Evolutionary conservation across 53 echinoderm and acorn worm species (phyloP).

Genomic region (Antedon mediterranea): DNA sequence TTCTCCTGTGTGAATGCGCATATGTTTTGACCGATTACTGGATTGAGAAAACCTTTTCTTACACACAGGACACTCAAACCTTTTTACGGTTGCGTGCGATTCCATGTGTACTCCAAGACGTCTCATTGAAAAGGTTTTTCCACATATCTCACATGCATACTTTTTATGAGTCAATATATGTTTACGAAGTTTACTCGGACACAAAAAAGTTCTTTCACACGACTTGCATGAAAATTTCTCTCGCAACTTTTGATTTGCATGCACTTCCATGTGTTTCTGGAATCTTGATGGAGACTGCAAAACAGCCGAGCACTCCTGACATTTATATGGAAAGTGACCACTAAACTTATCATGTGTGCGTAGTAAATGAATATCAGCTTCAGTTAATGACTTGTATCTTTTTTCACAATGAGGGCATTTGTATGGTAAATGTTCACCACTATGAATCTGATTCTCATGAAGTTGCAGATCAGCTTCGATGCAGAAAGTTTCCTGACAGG

Average conservation of each 20-base stretch:
- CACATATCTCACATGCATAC: conserved; percentile 27
- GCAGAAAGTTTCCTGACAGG: neutral
- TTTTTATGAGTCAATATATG: conserved; percentile 29
- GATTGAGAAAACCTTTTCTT: conserved; percentile 61
- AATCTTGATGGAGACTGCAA: conserved; percentile 27
- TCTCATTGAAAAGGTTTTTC: conserved; percentile 16
- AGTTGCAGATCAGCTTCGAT: neutral
- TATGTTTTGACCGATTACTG: conserved; percentile 58
- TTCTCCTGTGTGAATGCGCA: conserved; percentile 69
- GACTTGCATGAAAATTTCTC: conserved; percentile 17
- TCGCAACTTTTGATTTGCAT: conserved; percentile 3
- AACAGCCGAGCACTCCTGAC: conserved; percentile 22
- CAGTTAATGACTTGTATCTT: neutral
- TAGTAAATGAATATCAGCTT: neutral
- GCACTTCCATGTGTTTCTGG: conserved; percentile 38
- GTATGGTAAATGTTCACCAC: neutral
- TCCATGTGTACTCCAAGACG: conserved; percentile 19
- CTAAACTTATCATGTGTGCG: neutral
- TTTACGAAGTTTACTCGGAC: conserved; percentile 7
- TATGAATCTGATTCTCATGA: neutral
- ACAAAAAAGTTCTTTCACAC: conserved; percentile 25
- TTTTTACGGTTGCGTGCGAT: conserved; percentile 32
- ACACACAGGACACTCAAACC: conserved; percentile 55
- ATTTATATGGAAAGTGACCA: neutral
- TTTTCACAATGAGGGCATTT: neutral